Evolutionary conservation across 2,113 vertebrate species (phyloP).

Genomic region (Brachyhypopomus occidentalis): DNA sequence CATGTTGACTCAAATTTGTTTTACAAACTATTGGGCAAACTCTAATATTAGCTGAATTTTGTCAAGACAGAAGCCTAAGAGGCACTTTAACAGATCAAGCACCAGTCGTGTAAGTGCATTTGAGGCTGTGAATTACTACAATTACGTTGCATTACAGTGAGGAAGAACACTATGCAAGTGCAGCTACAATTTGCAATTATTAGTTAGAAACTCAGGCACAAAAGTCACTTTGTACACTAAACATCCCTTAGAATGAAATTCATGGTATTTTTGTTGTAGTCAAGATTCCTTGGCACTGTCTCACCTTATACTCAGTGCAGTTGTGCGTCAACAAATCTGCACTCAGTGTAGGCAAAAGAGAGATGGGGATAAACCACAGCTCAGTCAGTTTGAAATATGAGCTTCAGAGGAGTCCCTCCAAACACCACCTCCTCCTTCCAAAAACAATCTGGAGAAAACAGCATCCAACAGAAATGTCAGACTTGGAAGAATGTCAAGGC

Average conservation of each 20-base stretch:
- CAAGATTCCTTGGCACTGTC: neutral
- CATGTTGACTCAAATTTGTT: neutral
- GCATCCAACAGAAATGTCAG: too few relatives aligned
- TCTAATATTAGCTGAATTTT: slow-evolving; percentile 8
- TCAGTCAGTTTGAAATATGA: too few relatives aligned
- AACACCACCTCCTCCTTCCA: too few relatives aligned
- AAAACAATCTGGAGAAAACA: too few relatives aligned
- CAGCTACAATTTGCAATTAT: slow-evolving; percentile 12
- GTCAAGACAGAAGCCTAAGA: neutral
- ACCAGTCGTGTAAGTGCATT: neutral
- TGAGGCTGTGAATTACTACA: slow-evolving; percentile 11
- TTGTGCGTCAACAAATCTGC: neutral
- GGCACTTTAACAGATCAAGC: neutral
- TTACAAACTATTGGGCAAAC: neutral
- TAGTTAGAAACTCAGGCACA: neutral
- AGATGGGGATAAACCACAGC: neutral
- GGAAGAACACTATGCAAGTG: slow-evolving; percentile 12
- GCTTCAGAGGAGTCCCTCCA: too few relatives aligned
- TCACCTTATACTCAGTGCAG: neutral
- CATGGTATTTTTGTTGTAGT: neutral
- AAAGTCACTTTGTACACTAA: neutral
- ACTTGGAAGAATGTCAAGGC: too few relatives aligned
- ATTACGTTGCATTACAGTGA: neutral
- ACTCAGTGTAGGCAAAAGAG: neutral
- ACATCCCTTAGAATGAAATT: slow-evolving; percentile 5